These are phyloP conservation scores for Pseudolycoriella hygida DNA, from an alignment of 2,888 invertebrate genomes.

Conservation along the genomic window DNA sequence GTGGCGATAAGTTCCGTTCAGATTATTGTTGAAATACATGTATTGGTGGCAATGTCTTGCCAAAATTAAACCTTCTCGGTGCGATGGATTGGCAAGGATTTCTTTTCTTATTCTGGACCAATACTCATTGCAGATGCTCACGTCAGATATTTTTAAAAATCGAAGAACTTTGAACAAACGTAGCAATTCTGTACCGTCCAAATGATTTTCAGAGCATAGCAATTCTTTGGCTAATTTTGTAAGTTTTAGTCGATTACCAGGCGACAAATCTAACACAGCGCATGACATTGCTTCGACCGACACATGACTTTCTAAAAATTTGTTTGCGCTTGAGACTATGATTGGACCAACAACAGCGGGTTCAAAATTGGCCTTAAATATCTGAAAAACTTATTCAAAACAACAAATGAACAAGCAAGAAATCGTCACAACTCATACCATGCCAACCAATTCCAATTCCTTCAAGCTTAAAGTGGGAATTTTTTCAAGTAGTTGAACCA, in stretches of 20 bases:
- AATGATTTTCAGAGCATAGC: conserved; percentile 17
- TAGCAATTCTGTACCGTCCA: conserved; percentile 19
- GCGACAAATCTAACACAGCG: conserved; percentile 28
- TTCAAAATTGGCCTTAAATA: conserved; percentile 32
- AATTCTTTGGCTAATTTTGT: conserved; percentile 23
- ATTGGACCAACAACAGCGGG: conserved; percentile 30
- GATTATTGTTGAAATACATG: conserved; percentile 34
- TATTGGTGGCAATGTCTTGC: conserved; percentile 32
- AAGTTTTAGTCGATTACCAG: conserved; percentile 27
- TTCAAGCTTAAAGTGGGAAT: conserved; percentile 23
- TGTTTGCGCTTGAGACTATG: conserved; percentile 26
- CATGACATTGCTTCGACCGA: conserved; percentile 28
- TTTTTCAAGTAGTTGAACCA: conserved; percentile 23
- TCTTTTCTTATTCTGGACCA: conserved; percentile 29
- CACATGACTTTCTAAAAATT: conserved; percentile 21
- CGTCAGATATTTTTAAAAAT: conserved; percentile 31
- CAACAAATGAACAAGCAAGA: background rate
- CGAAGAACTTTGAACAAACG: conserved; percentile 30
- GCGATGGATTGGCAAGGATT: conserved; percentile 17
- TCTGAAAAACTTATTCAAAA: conserved; percentile 19
- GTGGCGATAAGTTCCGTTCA: conserved; percentile 33
- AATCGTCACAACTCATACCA: background rate
- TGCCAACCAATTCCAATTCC: conserved; percentile 23
- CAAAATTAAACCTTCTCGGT: conserved; percentile 19
- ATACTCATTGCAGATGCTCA: conserved; percentile 27